Evolutionary conservation across 2,113 vertebrate genomes (phyloP), one percentile per base, ranked within the genome.

Genomic region (Apeltes quadracus): DNA sequence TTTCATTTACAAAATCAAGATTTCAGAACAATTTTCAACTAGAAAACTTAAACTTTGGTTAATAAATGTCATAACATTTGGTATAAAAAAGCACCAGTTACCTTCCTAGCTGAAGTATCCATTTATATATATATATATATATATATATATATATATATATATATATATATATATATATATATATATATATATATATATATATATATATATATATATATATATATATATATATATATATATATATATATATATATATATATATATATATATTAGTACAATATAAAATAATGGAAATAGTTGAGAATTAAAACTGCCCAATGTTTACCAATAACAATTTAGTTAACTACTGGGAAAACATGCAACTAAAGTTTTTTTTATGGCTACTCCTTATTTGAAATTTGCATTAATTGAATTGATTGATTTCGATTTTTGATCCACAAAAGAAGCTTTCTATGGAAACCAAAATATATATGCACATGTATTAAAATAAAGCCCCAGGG

Each of bases 401-500:
- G 7, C 1, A 8, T 41, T 43, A 7, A 27, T 25, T 43, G 16
- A 18, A 25, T 43, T 62, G 63, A 38, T 34, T 34, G 32, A 34
- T 66, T 25, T 34, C 7, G 32, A 34, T 66, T 25, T 51, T 23
- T 14, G 15, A 53, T 22, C 29, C n/a, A 39, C 0, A 25, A 43
- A 20, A 55, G 9, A 5, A 48, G 5, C 44, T 9, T 12, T 14
- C 23, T 11, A 16, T 51, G 22, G 14, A 56, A 68, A 43, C 18
- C 25, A 43, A 68, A 29, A 29, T 41, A 68, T 55, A 44, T 7
- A 11, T 34, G 6, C 6, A 34, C 2, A 25, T 11, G 32, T 27
- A 1, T 56, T 32, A 13, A 38, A 27, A 27, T 39, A 50, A 66
- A 81, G 56, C 32, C 70, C 54, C 75, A 70, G 79, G 67, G 57